Evolutionary conservation across 2,113 vertebrate species (phyloP), one percentile per base, ranked within the genome.

Genomic region (Fregetta grallaria): DNA sequence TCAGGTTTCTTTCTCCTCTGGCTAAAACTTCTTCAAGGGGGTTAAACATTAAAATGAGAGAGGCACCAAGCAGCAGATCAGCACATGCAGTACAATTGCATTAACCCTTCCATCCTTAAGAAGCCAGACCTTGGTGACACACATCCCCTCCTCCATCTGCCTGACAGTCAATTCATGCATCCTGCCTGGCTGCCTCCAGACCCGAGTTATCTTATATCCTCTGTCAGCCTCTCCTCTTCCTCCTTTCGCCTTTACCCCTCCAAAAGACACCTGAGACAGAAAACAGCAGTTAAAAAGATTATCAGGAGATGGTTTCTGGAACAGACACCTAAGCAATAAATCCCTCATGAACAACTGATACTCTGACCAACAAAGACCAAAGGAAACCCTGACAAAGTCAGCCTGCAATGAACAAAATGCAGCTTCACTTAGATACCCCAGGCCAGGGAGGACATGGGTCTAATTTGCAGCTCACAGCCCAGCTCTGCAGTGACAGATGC

Each of bases 401-500:
- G 18, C 15, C 52, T 50, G 27, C 50, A 92, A 74, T 36, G 50
- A 77, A 53, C 13, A 21, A 77, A 94, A 66, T 27, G 10, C 15
- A 44, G 36, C 18, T 91, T 67, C 3, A 0, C 9, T 76, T 29
- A 73, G 29, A 34, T 91, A 91, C 19, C 18, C 17, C 13, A 36
- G 38, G 29, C 29, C 50, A 76, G 76, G 7, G 4, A 85, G 44
- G 36, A 45, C 47, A 15, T 13, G 49, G 44, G 61, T 61, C 49
- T 92, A 81, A 95, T 84, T 85, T 52, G 27, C 65, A 81, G 73
- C 86, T 96, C 88, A 32, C 52, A 92, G 61, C 13, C 45, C 62
- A 88, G 85, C 63, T 80, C 72, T 74, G 40, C 70, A 85, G 79
- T 75, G 92, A 93, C 74, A 92, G 90, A 83, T 85, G 65, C 53